phyloP scores from a whole-genome alignment of 1,140 invertebrate genomes.

The Calliopsis andreniformis region DNA sequence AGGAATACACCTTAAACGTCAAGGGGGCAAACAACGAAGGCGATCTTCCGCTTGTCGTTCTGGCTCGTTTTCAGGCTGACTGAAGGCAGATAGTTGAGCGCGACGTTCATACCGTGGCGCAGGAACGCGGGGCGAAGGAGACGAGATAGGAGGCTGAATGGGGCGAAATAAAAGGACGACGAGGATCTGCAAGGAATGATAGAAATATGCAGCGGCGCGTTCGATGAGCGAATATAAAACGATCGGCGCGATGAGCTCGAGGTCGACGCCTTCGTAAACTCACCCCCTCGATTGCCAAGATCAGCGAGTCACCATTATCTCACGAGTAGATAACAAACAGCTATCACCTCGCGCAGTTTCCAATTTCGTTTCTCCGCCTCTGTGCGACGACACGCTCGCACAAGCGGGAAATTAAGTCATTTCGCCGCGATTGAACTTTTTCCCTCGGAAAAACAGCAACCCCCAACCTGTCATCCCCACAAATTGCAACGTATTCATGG shows the following conservation, averaged over 20 bases:
- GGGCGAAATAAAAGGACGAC: conserved; percentile 10
- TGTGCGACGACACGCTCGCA: neutral
- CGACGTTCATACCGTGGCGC: neutral
- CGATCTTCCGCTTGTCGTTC: neutral
- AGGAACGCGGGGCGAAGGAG: neutral
- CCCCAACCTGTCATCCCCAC: neutral
- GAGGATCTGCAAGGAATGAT: neutral
- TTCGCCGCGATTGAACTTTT: neutral
- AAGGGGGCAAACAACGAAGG: neutral
- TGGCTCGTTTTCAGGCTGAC: conserved; percentile 19
- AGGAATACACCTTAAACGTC: neutral
- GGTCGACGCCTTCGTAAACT: neutral
- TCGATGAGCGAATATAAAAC: conserved; percentile 27
- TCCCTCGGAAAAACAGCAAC: too few species aligned
- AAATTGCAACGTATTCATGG: neutral
- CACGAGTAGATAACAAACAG: too few species aligned
- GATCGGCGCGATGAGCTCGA: neutral
- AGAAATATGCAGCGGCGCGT: conserved; percentile 1
- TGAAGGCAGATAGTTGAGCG: conserved; percentile 12
- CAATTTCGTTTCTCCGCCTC: neutral
- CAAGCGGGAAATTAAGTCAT: conserved; percentile 16
- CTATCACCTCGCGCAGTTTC: neutral
- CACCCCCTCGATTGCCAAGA: neutral
- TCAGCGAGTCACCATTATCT: conserved; percentile 4
- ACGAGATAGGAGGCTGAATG: neutral